Percentiles rank a stretch among this genome's conserved stretches.
Conservation (phyloP, 2,113 vertebrate genomes). For the Vidua macroura region DNA sequence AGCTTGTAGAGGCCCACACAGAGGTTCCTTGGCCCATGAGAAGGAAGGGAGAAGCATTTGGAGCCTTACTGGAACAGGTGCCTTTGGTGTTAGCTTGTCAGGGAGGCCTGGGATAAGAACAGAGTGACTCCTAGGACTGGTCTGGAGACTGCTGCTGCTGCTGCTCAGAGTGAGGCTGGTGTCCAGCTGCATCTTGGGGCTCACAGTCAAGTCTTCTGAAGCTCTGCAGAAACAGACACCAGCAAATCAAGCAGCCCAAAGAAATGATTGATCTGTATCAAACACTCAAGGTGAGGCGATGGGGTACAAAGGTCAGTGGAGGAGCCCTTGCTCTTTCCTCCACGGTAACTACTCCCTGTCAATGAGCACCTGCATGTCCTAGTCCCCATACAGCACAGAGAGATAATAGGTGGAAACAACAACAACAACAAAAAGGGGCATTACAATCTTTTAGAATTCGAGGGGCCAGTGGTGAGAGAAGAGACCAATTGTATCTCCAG, state of each 20-base stretch:
- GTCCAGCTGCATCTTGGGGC: slow-evolving; percentile 85
- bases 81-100: slow-evolving; percentile 79
- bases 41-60: neutral
- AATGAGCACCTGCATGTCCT: neutral
- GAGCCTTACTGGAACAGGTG: slow-evolving; percentile 78
- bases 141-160: slow-evolving; percentile 72
- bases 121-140: slow-evolving; percentile 81
- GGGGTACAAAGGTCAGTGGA: neutral
- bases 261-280: neutral
- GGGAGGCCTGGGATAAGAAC: slow-evolving; percentile 85
- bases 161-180: slow-evolving; percentile 74
- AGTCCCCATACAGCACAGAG: neutral
- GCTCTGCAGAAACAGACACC: slow-evolving; percentile 70
- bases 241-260: neutral
- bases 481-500: neutral
- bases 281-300: neutral
- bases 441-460: accelerated
- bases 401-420: neutral
- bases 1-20: neutral
- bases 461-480: neutral
- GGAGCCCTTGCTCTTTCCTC: neutral
- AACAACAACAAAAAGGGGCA: neutral
- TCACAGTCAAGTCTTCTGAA: slow-evolving; percentile 85
- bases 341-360: neutral
- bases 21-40: neutral